Percentiles rank a stretch among this genome's conserved stretches.
Conservation (phyloP, 2,888 invertebrate species). For the Molanna angustata region DNA sequence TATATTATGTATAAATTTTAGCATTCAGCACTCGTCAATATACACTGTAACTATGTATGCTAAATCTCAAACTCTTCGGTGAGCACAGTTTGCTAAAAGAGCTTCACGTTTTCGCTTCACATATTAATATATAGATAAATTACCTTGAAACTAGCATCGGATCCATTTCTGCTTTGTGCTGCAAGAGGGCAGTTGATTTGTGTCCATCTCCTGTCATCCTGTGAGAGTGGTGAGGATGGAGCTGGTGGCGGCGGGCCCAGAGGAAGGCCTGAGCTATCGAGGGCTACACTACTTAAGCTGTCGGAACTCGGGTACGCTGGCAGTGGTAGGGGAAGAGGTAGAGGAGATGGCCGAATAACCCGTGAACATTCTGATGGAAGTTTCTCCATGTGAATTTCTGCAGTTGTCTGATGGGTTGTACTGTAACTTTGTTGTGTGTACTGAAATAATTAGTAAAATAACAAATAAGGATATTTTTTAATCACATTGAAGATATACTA, state of each 20-base stretch:
- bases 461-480: too few relatives aligned
- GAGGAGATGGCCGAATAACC: slow-evolving; percentile 43
- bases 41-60: too few relatives aligned
- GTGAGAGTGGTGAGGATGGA: slow-evolving; percentile 59
- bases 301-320: slow-evolving; percentile 66
- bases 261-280: slow-evolving; percentile 57
- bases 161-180: slow-evolving; percentile 67
- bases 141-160: slow-evolving; percentile 82
- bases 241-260: slow-evolving; percentile 64
- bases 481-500: too few relatives aligned
- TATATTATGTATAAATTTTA: too few relatives aligned
- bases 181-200: slow-evolving; percentile 47
- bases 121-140: too few relatives aligned
- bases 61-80: too few relatives aligned
- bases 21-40: too few relatives aligned
- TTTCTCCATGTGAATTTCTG: slow-evolving; percentile 55
- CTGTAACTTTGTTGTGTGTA: slow-evolving; percentile 54
- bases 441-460: too few relatives aligned
- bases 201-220: slow-evolving; percentile 43
- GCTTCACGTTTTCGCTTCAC: too few relatives aligned
- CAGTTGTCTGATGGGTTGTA: slow-evolving; percentile 55
- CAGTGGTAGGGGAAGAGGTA: slow-evolving; percentile 58
- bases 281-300: slow-evolving; percentile 58
- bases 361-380: slow-evolving; percentile 36
- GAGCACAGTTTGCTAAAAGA: too few relatives aligned